Conservation (phyloP, 1,140 invertebrate genomes). For the Neodiprion fabricii region DNA sequence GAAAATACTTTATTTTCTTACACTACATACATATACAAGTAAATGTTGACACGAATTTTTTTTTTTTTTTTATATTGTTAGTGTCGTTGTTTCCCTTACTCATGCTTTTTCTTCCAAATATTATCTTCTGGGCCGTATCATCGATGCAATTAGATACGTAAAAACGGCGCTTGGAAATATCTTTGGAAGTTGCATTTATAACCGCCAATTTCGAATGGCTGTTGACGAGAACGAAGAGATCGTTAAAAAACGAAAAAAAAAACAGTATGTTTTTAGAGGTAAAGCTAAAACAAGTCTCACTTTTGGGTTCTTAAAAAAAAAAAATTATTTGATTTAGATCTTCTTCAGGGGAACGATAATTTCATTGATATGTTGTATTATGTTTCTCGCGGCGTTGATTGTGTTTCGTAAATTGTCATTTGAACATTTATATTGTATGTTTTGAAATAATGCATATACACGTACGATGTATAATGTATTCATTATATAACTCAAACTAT, state of each 20-base stretch:
- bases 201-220: neutral
- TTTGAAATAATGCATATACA: neutral
- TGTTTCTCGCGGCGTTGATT: neutral
- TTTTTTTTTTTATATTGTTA: neutral
- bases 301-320: neutral
- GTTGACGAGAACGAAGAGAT: neutral
- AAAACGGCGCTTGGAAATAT: neutral
- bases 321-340: neutral
- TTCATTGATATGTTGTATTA: neutral
- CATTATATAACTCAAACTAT: neutral
- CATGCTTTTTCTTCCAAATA: conserved; percentile 4
- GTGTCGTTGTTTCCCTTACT: conserved; percentile 1
- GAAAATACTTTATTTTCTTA: neutral
- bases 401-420: neutral
- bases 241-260: neutral
- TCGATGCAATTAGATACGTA: neutral
- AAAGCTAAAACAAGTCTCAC: neutral
- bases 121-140: neutral
- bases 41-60: neutral
- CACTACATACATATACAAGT: neutral
- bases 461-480: neutral
- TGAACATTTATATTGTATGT: neutral
- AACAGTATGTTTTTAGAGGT: neutral
- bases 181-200: conserved; percentile 1
- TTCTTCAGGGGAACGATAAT: conserved; percentile 1